phyloP scores from a whole-genome alignment of 2,797 vertebrate genomes.

The Oceanodroma leucorhoa region DNA sequence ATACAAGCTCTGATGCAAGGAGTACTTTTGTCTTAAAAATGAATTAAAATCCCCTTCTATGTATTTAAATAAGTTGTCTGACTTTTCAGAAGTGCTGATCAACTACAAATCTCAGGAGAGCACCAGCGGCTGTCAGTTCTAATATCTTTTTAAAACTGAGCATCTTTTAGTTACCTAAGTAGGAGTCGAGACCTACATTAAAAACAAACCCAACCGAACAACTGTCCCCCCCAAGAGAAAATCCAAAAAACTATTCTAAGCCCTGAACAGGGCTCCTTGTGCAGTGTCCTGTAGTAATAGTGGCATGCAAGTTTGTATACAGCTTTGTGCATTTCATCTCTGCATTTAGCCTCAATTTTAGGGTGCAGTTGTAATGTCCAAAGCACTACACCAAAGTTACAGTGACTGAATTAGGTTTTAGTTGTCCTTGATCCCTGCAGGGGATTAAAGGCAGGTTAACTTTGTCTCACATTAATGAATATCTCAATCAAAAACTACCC shows the following conservation, averaged over 20 bases:
- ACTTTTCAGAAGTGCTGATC: background rate
- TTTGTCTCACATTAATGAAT: background rate
- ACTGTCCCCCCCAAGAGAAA: background rate
- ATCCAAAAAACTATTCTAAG: background rate
- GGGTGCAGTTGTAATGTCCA: background rate
- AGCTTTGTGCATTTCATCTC: background rate
- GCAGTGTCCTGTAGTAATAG: background rate
- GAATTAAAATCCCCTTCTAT: background rate
- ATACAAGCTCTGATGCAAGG: background rate
- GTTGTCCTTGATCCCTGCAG: background rate
- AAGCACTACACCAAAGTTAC: background rate
- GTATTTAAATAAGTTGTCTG: background rate
- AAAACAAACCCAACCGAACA: background rate
- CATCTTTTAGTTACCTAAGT: background rate
- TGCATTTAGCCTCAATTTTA: background rate
- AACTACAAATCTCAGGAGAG: background rate
- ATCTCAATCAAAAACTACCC: background rate
- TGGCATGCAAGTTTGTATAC: background rate
- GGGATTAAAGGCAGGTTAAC: background rate
- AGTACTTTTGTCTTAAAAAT: background rate
- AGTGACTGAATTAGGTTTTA: background rate
- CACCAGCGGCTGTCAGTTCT: background rate
- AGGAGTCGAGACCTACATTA: background rate
- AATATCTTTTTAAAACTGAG: background rate
- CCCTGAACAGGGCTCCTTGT: background rate